Base-by-base conservation (phyloP, 2,888 invertebrate genomes). In the Luperina nickerlii region DNA sequence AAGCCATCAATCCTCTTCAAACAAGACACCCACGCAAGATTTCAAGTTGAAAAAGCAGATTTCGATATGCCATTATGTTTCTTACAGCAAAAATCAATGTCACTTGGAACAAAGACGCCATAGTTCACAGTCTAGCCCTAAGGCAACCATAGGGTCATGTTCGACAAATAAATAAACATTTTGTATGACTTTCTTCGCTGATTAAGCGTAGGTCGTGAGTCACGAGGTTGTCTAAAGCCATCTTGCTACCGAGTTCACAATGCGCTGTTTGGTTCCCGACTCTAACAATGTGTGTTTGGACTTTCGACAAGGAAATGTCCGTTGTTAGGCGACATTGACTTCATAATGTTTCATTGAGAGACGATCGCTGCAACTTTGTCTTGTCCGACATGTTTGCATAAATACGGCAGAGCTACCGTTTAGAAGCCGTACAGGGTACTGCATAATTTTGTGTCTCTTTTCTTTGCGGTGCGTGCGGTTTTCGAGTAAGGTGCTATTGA, bases 171-270 rank as follows among this genome's bases (percentile, higher is more conserved):
- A 95, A 95, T 94, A 95, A 94, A 94, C 94, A 93, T 95, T 95
- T 94, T 93, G 94, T 94, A 95, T 94, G 94, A 94, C 94, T 95
- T 95, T 94, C 94, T 92, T 93, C 91, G 90, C 93, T 95, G 96
- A 96, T 96, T 96, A 94, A 94, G 91, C 90, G 89, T 89, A 88
- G 91, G 91, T 96, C 96, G 96, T 96, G 96, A 96, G 92, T 96
- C 96, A 96, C 96, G 96, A 95, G 94, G 93, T 91, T 94, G 95
- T 95, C 93, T 94, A 92, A 93, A 94, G 93, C 90, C 93, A 93
- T 93, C 94, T 91, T 81, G 94, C 96, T 95, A 95, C 96, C 90
- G 95, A 83, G 85, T 90, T 91, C 90, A 91, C 90, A 90, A 91
- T 91, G 88, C 86, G 77, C 88, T 89, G 90, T 89, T 89, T 88